These are phyloP conservation scores for Macrosiphum euphorbiae DNA, from an alignment of 2,888 invertebrate genomes.

Conservation along the genomic window DNA sequence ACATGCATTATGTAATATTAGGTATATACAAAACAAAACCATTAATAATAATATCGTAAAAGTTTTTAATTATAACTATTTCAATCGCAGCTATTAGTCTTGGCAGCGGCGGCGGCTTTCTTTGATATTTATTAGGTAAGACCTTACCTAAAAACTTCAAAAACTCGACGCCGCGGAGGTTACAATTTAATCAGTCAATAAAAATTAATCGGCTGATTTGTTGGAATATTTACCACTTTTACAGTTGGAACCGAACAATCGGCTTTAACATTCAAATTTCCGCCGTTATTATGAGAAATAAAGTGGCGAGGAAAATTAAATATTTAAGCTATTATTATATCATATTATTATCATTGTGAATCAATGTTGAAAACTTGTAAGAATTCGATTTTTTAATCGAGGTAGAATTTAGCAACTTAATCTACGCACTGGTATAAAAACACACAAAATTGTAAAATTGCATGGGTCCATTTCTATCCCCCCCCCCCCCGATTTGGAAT, in stretches of 20 bases:
- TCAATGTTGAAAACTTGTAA: not conserved
- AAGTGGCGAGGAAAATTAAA: not conserved
- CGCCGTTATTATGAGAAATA: not conserved
- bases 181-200: not conserved
- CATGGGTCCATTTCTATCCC: too few relatives aligned
- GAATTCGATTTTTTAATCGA: not conserved
- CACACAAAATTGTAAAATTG: not conserved
- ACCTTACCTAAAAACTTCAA: not conserved
- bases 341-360: not conserved
- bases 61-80: not conserved
- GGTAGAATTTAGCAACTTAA: not conserved
- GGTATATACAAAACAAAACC: not conserved
- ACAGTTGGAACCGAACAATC: not conserved
- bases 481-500: too few relatives aligned
- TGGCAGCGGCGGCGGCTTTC: not conserved
- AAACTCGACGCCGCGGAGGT: not conserved
- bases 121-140: conserved; percentile 20
- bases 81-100: not conserved
- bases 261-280: not conserved
- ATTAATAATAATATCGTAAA: not conserved
- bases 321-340: not conserved
- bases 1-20: not conserved
- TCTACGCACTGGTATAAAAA: not conserved
- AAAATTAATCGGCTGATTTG: not conserved
- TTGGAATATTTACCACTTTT: not conserved